Evolutionary conservation across 2,797 vertebrate genomes (phyloP).

Genomic region (Carcharodon carcharias): DNA sequence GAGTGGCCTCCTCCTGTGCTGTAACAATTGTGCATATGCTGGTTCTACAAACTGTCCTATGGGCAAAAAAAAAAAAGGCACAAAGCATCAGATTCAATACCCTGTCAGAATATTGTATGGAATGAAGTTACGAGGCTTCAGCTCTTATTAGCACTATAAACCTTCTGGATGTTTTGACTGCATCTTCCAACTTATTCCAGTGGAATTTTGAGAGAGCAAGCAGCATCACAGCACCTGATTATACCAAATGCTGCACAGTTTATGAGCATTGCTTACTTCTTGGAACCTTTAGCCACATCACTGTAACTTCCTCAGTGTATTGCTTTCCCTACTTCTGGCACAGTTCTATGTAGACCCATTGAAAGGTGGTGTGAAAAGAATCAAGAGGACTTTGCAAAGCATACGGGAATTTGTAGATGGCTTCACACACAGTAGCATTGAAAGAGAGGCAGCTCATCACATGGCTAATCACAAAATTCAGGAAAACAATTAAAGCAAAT

Average conservation of each 20-base stretch:
- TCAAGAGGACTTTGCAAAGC: not conserved
- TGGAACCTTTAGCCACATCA: not conserved
- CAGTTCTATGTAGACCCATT: too few species aligned
- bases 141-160: not conserved
- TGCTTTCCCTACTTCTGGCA: not conserved
- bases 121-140: not conserved
- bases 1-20: not conserved
- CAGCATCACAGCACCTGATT: not conserved
- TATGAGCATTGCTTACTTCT: not conserved
- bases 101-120: not conserved
- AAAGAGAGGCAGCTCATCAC: not conserved
- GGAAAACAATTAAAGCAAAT: not conserved
- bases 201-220: not conserved
- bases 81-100: not conserved
- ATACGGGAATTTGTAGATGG: not conserved
- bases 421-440: not conserved
- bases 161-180: conserved; percentile 10
- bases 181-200: not conserved
- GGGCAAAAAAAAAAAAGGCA: not conserved
- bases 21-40: not conserved
- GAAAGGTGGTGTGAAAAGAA: not conserved
- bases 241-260: not conserved
- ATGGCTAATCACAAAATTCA: not conserved
- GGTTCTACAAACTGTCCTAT: not conserved
- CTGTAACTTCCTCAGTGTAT: not conserved